Percentiles rank a stretch among this genome's conserved stretches.
Conservation (phyloP, 2,113 vertebrate genomes). For the Oceanodroma tethys region DNA sequence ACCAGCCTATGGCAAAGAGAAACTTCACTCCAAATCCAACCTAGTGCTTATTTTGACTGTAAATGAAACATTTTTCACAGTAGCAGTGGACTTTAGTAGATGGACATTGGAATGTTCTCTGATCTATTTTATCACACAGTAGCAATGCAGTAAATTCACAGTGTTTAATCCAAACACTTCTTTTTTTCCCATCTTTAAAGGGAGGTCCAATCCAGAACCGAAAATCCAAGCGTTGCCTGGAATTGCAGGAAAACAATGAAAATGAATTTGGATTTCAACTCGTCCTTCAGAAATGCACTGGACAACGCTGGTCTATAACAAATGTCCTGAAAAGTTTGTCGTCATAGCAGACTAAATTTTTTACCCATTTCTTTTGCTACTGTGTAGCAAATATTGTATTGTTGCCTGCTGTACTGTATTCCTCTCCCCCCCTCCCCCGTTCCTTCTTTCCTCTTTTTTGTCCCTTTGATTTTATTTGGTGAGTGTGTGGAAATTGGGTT, state of each 20-base stretch:
- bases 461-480: constrained; percentile 43
- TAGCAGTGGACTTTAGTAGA: background rate
- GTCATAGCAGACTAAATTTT: constrained; percentile 69
- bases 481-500: constrained; percentile 76
- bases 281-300: constrained; percentile 91
- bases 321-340: constrained; percentile 83
- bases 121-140: background rate
- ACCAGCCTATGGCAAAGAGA: background rate
- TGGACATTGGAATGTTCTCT: background rate
- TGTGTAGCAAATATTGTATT: constrained; percentile 86
- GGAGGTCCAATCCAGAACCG: constrained; percentile 96
- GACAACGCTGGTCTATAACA: constrained; percentile 94
- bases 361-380: constrained; percentile 85
- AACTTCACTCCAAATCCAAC: background rate
- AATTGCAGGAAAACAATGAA: constrained; percentile 88
- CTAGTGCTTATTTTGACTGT: background rate
- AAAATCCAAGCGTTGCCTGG: constrained; percentile 95
- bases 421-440: background rate
- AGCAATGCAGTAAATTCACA: background rate
- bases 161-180: background rate
- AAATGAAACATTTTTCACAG: background rate
- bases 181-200: constrained; percentile 63
- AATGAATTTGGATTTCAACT: constrained; percentile 92
- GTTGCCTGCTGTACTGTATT: constrained; percentile 78
- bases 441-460: background rate